Evolutionary conservation across 2,888 invertebrate genomes (phyloP).

Genomic region (Cryptophagus acutangulus): DNA sequence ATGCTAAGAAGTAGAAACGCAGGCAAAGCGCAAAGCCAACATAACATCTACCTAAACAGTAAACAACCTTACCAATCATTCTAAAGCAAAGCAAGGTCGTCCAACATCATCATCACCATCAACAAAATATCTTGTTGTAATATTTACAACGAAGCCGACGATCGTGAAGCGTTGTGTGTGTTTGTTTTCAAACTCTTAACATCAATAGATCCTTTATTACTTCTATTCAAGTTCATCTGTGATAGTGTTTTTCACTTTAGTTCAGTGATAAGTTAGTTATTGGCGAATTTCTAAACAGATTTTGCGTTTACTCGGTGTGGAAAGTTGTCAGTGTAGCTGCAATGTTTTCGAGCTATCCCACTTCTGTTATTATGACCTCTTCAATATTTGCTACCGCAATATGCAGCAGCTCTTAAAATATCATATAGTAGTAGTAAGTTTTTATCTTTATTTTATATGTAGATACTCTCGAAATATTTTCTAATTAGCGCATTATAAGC

Average conservation of each 20-base stretch:
- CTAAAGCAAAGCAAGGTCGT: slow-evolving; percentile 8
- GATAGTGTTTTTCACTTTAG: too few species aligned
- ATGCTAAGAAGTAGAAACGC: too few species aligned
- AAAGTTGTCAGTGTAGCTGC: slow-evolving; percentile 8
- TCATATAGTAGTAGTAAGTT: slow-evolving; percentile 42
- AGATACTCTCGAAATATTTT: too few species aligned
- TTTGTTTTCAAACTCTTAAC: slow-evolving; percentile 19
- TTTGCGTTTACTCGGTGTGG: slow-evolving; percentile 27
- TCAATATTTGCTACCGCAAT: slow-evolving; percentile 26
- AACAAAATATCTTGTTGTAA: slow-evolving; percentile 1
- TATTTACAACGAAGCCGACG: slow-evolving; percentile 9
- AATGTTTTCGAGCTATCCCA: slow-evolving; percentile 30
- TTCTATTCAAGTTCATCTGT: too few species aligned
- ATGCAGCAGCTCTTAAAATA: slow-evolving; percentile 37
- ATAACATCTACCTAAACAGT: too few species aligned
- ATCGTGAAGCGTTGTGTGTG: slow-evolving; percentile 15
- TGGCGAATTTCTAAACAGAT: slow-evolving; percentile 40
- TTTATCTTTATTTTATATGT: slow-evolving; percentile 8
- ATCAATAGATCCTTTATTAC: too few species aligned
- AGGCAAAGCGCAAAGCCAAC: too few species aligned
- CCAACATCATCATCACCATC: slow-evolving; percentile 1
- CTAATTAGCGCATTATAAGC: too few species aligned
- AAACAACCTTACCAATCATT: slow-evolving; percentile 7
- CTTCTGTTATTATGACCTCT: slow-evolving; percentile 32
- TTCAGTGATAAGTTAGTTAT: slow-evolving; percentile 26